Evolutionary conservation across 2,797 vertebrate genomes (phyloP), one percentile per base, ranked within the genome.

Genomic region (Halcyon smyrnensis): DNA sequence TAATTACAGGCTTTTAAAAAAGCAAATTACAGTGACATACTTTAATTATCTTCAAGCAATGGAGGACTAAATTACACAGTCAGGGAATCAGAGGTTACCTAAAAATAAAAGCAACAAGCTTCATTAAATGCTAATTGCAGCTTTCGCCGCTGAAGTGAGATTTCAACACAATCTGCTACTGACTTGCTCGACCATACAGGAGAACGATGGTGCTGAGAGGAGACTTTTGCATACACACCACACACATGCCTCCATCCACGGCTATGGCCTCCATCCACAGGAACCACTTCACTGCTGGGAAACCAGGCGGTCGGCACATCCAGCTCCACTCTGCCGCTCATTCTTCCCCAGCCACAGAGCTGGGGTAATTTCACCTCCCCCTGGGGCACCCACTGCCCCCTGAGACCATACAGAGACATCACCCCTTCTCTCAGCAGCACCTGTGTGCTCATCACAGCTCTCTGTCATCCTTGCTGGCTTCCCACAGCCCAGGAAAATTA

Each of bases 1-100:
- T 98, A 98, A 98, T 98, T 98, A 98, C 41, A 92, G 96, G 93
- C 97, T 98, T 98, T 98, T 97, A 74, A 97, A 97, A 97, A 97
- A 97, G 98, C 97, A 98, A 98, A 98, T 98, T 98, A 98, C 96
- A 97, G 97, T 98, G 98, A 98, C 98, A 98, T 96, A 98, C 97
- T 98, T 98, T 98, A 98, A 98, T 98, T 98, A 98, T 98, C 98
- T 94, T 96, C 92, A 71, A 97, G 98, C 97, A 97, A 97, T 98
- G 97, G 93, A 83, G 95, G 98, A 97, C 98, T 98, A 98, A 98
- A 97, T 98, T 98, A 98, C 97, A 98, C 77, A 97, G 97, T 94
- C 97, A 97, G 96, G 94, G 97, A 97, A 97, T 98, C 80, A 59
- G 96, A 97, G 98, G 98, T 98, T 98, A 97, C 98, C 98, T 98